Evolutionary conservation across 2,888 invertebrate species (phyloP).

Genomic region (Brachycybe producta): DNA sequence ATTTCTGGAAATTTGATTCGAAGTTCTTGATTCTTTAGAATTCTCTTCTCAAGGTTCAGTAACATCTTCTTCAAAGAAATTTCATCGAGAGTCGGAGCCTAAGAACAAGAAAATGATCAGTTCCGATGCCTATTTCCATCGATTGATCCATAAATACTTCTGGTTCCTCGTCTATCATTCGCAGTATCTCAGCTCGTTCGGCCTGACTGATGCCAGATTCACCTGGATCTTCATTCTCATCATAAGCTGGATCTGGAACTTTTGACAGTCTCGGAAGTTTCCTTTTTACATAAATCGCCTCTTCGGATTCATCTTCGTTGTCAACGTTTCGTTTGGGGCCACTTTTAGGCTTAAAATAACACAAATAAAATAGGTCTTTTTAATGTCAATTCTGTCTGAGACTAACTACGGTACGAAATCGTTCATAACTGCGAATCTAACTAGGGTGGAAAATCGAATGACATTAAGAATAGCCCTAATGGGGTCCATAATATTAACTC

Average conservation of each 20-base stretch:
- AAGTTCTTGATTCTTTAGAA: constrained; percentile 90
- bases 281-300: constrained; percentile 20
- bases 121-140: too few species aligned
- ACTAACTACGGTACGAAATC: neutral
- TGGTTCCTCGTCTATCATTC: constrained; percentile 67
- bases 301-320: constrained; percentile 22
- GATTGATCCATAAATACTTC: constrained; percentile 44
- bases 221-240: constrained; percentile 18
- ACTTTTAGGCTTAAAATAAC: constrained; percentile 19
- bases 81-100: constrained; percentile 81
- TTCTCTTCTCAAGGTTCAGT: constrained; percentile 84
- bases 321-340: constrained; percentile 47
- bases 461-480: too few species aligned
- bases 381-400: too few species aligned
- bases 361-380: neutral
- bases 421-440: too few species aligned
- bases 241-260: constrained; percentile 20
- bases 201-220: constrained; percentile 45
- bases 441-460: too few species aligned
- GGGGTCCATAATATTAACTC: too few species aligned
- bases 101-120: too few species aligned
- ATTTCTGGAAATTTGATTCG: constrained; percentile 94
- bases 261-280: constrained; percentile 19
- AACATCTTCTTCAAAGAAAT: constrained; percentile 73
- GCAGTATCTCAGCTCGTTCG: constrained; percentile 56